Percentiles rank a stretch among this genome's conserved stretches.
Evolutionary conservation across 1,140 invertebrate genomes (phyloP).

Genomic region (Whitmania pigra): DNA sequence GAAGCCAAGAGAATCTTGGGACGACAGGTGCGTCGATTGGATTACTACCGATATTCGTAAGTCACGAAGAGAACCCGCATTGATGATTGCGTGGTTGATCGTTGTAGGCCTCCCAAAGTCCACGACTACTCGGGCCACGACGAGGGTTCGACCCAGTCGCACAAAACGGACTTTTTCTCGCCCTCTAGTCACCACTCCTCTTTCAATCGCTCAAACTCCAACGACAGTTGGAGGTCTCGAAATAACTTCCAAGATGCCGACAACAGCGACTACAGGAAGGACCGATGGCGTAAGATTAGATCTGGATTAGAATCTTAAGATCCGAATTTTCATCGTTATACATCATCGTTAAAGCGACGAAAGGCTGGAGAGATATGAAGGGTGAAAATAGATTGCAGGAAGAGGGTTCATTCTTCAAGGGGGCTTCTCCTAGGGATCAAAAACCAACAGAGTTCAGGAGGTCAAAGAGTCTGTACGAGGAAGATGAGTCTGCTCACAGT

Average conservation of each 20-base stretch:
- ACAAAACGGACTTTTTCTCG: neutral
- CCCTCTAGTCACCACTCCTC: neutral
- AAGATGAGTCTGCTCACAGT: neutral
- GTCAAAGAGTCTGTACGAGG: conserved; percentile 7
- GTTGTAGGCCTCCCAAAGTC: neutral
- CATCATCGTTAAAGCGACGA: too few relatives aligned
- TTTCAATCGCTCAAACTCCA: conserved; percentile 3
- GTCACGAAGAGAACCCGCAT: neutral
- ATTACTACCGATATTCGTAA: neutral
- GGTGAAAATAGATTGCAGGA: too few relatives aligned
- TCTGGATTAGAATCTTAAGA: too few relatives aligned
- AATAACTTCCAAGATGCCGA: neutral
- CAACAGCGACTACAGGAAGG: too few relatives aligned
- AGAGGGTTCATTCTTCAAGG: too few relatives aligned
- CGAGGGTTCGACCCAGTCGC: neutral
- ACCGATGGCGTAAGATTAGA: too few relatives aligned
- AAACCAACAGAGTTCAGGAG: neutral
- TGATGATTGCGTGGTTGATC: neutral
- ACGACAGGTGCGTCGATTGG: neutral
- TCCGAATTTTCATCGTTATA: too few relatives aligned
- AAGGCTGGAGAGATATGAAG: too few relatives aligned
- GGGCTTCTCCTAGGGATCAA: neutral
- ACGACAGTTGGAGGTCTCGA: neutral
- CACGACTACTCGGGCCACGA: neutral
- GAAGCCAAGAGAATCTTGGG: neutral